Conservation (phyloP, 2,797 vertebrate species). For the Hylomyscus alleni region DNA sequence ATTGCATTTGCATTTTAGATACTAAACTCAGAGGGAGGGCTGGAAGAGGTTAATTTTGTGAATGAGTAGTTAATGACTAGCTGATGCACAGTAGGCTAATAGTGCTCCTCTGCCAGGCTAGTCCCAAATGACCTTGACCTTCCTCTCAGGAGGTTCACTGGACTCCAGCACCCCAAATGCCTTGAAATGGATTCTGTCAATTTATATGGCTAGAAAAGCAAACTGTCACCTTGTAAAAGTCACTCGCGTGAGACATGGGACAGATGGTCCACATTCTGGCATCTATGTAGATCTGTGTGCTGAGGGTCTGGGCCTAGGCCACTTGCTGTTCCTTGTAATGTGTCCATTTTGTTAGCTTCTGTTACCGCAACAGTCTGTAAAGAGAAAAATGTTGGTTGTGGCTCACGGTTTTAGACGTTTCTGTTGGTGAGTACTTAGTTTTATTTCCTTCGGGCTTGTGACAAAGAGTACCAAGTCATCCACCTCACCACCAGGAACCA, state of each 20-base stretch:
- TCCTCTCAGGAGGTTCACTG: background rate
- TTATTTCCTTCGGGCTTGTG: background rate
- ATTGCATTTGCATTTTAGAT: slow-evolving; percentile 73
- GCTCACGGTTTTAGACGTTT: background rate
- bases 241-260: background rate
- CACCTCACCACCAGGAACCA: background rate
- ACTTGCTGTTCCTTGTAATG: background rate
- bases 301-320: background rate
- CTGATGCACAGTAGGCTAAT: slow-evolving; percentile 38
- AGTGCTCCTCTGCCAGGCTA: background rate
- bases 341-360: background rate
- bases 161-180: background rate
- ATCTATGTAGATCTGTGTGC: background rate
- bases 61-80: slow-evolving; percentile 40
- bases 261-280: background rate
- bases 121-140: slow-evolving; percentile 40
- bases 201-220: background rate
- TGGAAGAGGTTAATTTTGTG: slow-evolving; percentile 62
- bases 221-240: background rate
- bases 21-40: slow-evolving; percentile 67
- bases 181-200: background rate
- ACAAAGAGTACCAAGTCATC: background rate
- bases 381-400: background rate
- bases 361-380: background rate
- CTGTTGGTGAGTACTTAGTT: background rate